These are phyloP conservation scores for Choristoneura rosaceana DNA, from an alignment of 2,888 invertebrate species.

Conservation along the genomic window DNA sequence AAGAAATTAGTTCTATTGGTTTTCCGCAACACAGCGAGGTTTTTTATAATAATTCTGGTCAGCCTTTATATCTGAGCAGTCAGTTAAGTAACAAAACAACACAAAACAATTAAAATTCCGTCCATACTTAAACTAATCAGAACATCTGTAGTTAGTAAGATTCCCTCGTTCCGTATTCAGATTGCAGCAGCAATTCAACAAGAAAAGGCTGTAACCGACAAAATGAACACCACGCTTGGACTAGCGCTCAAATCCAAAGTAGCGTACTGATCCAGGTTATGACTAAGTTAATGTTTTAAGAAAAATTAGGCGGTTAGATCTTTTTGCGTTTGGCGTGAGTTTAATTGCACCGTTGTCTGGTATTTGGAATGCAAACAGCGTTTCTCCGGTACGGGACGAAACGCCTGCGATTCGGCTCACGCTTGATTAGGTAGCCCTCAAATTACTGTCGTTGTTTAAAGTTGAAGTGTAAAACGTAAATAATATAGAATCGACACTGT, in stretches of 20 bases:
- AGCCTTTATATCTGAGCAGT: neutral
- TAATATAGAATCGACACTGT: neutral
- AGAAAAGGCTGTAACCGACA: constrained; percentile 15
- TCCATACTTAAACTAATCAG: constrained; percentile 36
- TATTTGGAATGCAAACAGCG: constrained; percentile 39
- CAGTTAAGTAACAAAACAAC: constrained; percentile 6
- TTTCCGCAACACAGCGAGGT: no score
- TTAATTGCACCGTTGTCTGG: constrained; percentile 39
- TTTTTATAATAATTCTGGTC: no score
- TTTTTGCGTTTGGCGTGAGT: constrained; percentile 1
- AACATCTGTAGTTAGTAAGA: constrained; percentile 34
- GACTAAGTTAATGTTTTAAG: neutral
- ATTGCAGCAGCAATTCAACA: neutral
- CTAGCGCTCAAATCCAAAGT: neutral
- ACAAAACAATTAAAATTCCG: constrained; percentile 31
- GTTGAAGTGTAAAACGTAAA: neutral
- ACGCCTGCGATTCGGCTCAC: constrained; percentile 26
- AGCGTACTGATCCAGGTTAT: neutral
- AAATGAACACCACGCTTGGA: neutral
- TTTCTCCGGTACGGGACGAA: constrained; percentile 22
- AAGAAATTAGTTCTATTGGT: no score
- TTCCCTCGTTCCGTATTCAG: constrained; percentile 34
- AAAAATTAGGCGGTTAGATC: constrained; percentile 14
- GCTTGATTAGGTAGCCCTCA: constrained; percentile 31
- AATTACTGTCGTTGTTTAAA: constrained; percentile 33